Evolutionary conservation across 1,140 invertebrate species (phyloP), one percentile per base, ranked within the genome.

Genomic region (Proctacanthus coquilletti): DNA sequence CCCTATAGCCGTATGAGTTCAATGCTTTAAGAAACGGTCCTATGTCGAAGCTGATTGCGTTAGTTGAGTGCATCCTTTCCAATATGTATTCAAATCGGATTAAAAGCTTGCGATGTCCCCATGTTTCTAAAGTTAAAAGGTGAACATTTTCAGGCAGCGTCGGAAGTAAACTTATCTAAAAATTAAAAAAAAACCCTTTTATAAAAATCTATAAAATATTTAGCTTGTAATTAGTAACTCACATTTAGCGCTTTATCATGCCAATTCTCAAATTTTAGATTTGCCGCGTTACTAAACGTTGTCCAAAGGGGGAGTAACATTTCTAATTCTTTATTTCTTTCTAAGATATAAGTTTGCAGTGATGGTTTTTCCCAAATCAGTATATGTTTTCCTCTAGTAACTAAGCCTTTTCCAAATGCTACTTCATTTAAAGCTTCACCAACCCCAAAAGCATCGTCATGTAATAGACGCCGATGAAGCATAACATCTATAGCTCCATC

Each of bases 371-470:
- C n/a, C n/a, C n/a, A n/a, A n/a, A n/a, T n/a, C n/a, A n/a, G n/a
- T n/a, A n/a, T n/a, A n/a, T 17, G 83, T 19, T 69, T 75, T 21
- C 92, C 93, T 42, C 79, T 68, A 0, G 77, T 78, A 4, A 94
- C 76, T 2, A 97, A 56, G 2, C 92, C 89, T 47, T 68, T 51
- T 0, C 73, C 73, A 40, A 65, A 74, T 0, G 72, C 87, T 2
- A 70, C 72, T 66, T 98, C 94, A 53, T 96, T 88, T 1, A 98
- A 61, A 0, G 92, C 73, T 66, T 98, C 92, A 0, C 70, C 83
- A 0, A 98, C 91, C n/a, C 93, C 94, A 47, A 91, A 89, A 4
- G 76, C 77, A 63, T 98, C 94, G 52, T 98, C 93, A 39, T 74
- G 66, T 2, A 94, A 48, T 18, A 91, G 62, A 34, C 89, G 69